phyloP scores from a whole-genome alignment of 1,140 invertebrate species.

The Habropoda laboriosa region DNA sequence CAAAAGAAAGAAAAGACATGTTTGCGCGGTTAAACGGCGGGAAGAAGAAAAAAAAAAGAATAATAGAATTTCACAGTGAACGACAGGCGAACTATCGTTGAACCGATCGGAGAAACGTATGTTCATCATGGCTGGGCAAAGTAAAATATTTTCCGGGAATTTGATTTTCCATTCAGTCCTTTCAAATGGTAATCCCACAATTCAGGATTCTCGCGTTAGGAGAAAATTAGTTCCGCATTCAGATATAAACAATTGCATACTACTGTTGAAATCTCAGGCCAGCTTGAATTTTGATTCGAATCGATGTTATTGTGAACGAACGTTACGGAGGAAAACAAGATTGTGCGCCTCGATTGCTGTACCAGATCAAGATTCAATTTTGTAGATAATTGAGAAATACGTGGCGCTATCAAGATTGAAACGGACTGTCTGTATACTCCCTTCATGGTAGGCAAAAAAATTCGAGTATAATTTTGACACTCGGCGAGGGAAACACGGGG shows the following conservation, averaged over 20 bases:
- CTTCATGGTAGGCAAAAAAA: not conserved
- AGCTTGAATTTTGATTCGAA: slow-evolving; percentile 14
- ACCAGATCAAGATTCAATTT: slow-evolving; percentile 29
- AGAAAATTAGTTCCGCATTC: no score
- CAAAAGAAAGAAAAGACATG: no score
- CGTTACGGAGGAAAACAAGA: slow-evolving; percentile 10
- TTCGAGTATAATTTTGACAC: slow-evolving; percentile 28
- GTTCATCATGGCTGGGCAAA: no score
- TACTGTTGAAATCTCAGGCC: not conserved
- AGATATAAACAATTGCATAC: not conserved
- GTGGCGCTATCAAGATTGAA: slow-evolving; percentile 2
- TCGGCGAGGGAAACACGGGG: not conserved
- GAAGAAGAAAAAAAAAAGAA: no score
- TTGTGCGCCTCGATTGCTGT: not conserved
- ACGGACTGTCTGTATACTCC: not conserved
- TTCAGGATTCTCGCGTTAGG: no score
- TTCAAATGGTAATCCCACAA: no score
- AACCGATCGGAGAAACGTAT: not conserved
- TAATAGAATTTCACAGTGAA: not conserved
- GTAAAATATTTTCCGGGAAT: no score
- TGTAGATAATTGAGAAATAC: slow-evolving; percentile 25
- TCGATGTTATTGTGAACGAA: not conserved
- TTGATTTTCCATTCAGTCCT: no score
- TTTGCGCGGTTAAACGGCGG: no score
- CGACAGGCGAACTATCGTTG: not conserved